A percentile compares a stretch with the other conserved stretches of the same genome.
Conservation (phyloP, 2,113 vertebrate genomes). For the Pangasianodon hypophthalmus region DNA sequence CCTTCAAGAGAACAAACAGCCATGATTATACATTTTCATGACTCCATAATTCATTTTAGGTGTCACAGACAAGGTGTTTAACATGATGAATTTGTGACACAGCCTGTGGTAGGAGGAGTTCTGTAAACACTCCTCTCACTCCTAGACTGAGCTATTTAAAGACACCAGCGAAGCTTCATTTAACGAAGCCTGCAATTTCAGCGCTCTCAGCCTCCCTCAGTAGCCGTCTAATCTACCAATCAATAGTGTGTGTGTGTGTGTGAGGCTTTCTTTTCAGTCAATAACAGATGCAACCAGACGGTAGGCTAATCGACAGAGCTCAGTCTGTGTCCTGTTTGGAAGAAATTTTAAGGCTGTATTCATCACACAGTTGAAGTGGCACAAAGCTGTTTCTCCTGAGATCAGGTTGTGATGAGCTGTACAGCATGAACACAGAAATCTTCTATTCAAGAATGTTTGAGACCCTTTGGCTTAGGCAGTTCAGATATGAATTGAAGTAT, state of each 20-base stretch:
- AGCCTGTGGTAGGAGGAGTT: conserved; percentile 27
- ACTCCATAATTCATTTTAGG: background rate
- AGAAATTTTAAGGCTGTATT: conserved; percentile 11
- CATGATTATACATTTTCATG: too few relatives aligned
- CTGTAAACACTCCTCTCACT: conserved; percentile 25
- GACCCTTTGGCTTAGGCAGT: too few relatives aligned
- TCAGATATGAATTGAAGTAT: background rate
- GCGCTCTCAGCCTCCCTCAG: conserved; percentile 34
- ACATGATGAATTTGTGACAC: conserved; percentile 24
- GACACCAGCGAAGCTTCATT: conserved; percentile 28
- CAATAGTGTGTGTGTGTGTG: conserved; percentile 36
- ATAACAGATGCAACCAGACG: conserved; percentile 37
- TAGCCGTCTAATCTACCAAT: conserved; percentile 37
- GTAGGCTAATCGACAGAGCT: conserved; percentile 29
- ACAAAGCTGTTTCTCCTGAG: background rate
- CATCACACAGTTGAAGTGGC: conserved; percentile 13
- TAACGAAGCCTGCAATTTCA: conserved; percentile 37
- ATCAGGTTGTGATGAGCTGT: background rate
- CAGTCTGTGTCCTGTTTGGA: conserved; percentile 17
- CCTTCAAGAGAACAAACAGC: background rate
- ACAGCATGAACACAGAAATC: background rate
- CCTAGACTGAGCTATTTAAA: conserved; percentile 44
- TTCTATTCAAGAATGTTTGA: background rate
- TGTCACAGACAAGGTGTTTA: conserved; percentile 12
- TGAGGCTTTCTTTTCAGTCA: conserved; percentile 10